Evolutionary conservation across 2,888 invertebrate genomes (phyloP).

Genomic region (Pollenia griseotomentosa): DNA sequence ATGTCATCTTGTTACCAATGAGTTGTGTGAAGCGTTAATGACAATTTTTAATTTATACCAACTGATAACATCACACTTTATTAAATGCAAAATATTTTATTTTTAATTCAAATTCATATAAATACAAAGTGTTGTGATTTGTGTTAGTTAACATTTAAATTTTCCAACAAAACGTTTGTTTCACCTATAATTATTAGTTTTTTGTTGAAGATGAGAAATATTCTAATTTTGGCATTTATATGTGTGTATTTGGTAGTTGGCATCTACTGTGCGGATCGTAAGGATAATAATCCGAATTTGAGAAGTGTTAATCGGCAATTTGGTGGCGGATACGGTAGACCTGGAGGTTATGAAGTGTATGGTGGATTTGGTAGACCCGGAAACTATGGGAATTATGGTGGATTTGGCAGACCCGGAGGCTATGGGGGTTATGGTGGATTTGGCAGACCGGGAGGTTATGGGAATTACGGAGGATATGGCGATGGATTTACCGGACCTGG

Average conservation of each 20-base stretch:
- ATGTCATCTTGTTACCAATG: background rate
- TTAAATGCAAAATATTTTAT: slow-evolving; percentile 6
- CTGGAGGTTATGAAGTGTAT: background rate
- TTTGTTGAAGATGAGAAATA: background rate
- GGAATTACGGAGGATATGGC: too few relatives aligned
- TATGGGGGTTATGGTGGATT: slow-evolving; percentile 1
- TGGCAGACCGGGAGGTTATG: background rate
- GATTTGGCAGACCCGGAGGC: background rate
- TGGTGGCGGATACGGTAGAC: background rate
- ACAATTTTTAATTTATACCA: background rate
- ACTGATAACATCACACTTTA: background rate
- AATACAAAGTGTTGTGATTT: background rate
- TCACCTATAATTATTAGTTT: background rate
- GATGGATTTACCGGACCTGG: too few relatives aligned
- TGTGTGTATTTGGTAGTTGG: background rate
- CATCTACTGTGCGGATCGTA: background rate
- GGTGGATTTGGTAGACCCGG: background rate
- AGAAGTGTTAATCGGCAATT: background rate
- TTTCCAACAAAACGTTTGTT: background rate
- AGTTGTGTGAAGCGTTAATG: background rate
- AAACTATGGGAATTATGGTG: background rate
- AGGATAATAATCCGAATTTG: background rate
- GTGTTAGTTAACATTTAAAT: slow-evolving; percentile 5
- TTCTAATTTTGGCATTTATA: background rate
- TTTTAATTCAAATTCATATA: slow-evolving; percentile 3